These are phyloP conservation scores for Lithophane semibrunnea DNA, from an alignment of 2,888 invertebrate species.

Conservation along the genomic window DNA sequence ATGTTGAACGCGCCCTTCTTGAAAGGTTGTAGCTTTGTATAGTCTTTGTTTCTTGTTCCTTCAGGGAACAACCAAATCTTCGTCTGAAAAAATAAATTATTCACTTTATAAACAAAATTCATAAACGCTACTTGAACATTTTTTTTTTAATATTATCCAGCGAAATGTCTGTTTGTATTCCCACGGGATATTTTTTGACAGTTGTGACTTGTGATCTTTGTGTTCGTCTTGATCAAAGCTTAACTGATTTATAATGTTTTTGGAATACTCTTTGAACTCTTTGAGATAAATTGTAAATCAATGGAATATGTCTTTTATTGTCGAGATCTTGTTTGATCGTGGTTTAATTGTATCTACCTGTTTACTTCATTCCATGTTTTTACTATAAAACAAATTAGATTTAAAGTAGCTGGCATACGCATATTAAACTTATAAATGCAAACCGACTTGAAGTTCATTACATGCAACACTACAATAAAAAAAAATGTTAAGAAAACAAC, in stretches of 20 bases:
- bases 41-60: slow-evolving; percentile 91
- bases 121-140: slow-evolving; percentile 64
- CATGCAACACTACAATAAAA: not conserved
- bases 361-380: not conserved
- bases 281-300: not conserved
- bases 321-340: not conserved
- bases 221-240: slow-evolving; percentile 48
- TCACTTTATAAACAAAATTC: slow-evolving; percentile 35
- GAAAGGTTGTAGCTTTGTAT: slow-evolving; percentile 91
- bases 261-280: slow-evolving; percentile 9
- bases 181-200: slow-evolving; percentile 83
- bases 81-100: slow-evolving; percentile 81
- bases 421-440: not conserved
- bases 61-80: slow-evolving; percentile 94
- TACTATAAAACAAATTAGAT: not conserved
- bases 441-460: not conserved
- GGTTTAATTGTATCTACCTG: not conserved
- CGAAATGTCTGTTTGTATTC: slow-evolving; percentile 79
- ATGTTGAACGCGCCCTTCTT: slow-evolving; percentile 94
- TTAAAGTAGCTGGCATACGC: not conserved
- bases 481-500: not conserved
- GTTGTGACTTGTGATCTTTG: slow-evolving; percentile 84
- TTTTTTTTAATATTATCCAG: slow-evolving; percentile 71
- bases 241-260: slow-evolving; percentile 25
- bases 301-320: slow-evolving; percentile 1